Conservation (phyloP, 2,888 invertebrate species). For the Melitaea athalia region DNA sequence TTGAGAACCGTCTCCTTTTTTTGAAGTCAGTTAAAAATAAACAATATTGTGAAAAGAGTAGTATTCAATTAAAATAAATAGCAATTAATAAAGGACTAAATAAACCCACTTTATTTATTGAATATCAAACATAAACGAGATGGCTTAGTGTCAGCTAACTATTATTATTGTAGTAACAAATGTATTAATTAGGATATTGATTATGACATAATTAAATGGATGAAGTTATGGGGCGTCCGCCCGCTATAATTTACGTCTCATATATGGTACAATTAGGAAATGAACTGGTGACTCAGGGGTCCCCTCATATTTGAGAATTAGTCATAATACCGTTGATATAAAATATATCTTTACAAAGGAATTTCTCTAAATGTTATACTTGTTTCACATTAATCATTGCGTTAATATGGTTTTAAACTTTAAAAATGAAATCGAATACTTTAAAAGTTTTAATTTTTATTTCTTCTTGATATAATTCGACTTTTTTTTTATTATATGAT, state of each 20-base stretch:
- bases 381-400: neutral
- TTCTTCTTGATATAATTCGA: too few species aligned
- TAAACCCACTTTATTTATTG: neutral
- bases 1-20: too few species aligned
- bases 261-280: constrained; percentile 32
- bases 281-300: constrained; percentile 35
- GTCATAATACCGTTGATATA: constrained; percentile 34
- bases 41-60: too few species aligned
- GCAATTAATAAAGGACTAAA: neutral
- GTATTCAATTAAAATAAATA: neutral
- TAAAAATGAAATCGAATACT: too few species aligned
- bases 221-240: constrained; percentile 29
- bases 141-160: neutral
- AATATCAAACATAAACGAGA: neutral
- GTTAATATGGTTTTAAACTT: too few species aligned
- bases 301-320: constrained; percentile 34
- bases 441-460: too few species aligned
- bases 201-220: constrained; percentile 31
- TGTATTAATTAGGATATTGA: constrained; percentile 19
- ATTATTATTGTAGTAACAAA: constrained; percentile 4
- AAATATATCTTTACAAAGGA: neutral
- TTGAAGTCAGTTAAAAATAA: too few species aligned
- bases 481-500: too few species aligned
- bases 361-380: too few species aligned
- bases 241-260: constrained; percentile 24